Evolutionary conservation across 2,113 vertebrate genomes (phyloP).

Genomic region (Argyrosomus japonicus): DNA sequence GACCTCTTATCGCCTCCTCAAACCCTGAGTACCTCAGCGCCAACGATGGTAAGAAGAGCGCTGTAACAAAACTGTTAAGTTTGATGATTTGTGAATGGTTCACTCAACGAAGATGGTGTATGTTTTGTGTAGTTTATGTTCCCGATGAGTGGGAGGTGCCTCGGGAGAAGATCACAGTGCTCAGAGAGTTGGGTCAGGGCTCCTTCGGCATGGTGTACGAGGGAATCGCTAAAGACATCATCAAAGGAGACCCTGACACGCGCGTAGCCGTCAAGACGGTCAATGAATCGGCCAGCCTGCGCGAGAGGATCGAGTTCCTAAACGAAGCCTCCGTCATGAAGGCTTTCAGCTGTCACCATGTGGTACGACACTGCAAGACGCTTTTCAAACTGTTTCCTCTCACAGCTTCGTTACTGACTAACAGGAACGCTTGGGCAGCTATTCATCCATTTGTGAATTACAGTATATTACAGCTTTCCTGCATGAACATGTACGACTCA

Average conservation of each 20-base stretch:
- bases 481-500: conserved; percentile 54
- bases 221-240: conserved; percentile 92
- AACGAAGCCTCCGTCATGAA: conserved; percentile 99
- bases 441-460: not conserved
- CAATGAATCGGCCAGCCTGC: conserved; percentile 94
- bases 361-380: conserved; percentile 82
- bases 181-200: conserved; percentile 95
- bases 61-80: not conserved
- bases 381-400: not conserved
- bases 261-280: conserved; percentile 96
- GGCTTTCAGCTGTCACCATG: conserved; percentile 97
- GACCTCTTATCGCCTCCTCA: conserved; percentile 94
- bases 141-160: conserved; percentile 97
- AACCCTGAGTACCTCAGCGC: conserved; percentile 97
- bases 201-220: conserved; percentile 99
- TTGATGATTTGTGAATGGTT: not conserved
- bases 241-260: conserved; percentile 93
- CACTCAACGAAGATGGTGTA: not conserved
- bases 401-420: not conserved
- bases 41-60: conserved; percentile 89
- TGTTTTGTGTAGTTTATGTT: conserved; percentile 87
- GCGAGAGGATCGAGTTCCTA: conserved; percentile 97
- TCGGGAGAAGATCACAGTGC: conserved; percentile 92
- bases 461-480: conserved; percentile 19
- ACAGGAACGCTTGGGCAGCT: conserved; percentile 9